Percentiles rank a stretch among this genome's conserved stretches.
Evolutionary conservation across 2,113 vertebrate species (phyloP).

Genomic region (Dromaius novaehollandiae): DNA sequence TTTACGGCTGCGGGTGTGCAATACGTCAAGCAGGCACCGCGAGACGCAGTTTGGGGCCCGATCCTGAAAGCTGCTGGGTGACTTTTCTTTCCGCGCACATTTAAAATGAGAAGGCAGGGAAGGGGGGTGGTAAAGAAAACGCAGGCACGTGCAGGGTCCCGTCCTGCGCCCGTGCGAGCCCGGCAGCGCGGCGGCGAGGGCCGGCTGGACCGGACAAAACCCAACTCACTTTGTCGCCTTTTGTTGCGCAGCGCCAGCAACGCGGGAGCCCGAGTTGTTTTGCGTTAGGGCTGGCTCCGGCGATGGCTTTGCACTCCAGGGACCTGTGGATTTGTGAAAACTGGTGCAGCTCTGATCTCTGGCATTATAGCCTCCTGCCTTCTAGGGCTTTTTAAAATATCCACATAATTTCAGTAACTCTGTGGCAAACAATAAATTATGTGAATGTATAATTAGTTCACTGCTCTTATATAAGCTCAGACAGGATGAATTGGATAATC

Average conservation of each 20-base stretch:
- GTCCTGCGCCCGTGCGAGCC: neutral
- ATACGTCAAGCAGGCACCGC: neutral
- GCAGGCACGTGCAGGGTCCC: neutral
- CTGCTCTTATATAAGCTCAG: neutral
- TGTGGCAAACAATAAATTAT: neutral
- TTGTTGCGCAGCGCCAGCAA: constrained; percentile 49
- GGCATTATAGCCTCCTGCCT: neutral
- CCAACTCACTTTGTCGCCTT: constrained; percentile 37
- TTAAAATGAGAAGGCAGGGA: neutral
- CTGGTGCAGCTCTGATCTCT: neutral
- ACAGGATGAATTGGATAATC: neutral
- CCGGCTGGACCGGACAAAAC: constrained; percentile 52
- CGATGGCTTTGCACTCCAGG: constrained; percentile 7
- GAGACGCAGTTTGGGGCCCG: neutral
- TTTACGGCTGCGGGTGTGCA: constrained; percentile 42
- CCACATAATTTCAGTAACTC: neutral
- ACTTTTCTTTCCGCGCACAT: neutral
- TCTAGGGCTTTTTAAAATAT: neutral
- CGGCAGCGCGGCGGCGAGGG: neutral
- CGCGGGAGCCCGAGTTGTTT: constrained; percentile 24
- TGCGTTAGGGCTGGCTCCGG: neutral
- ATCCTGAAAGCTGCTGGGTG: neutral
- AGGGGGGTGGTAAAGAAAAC: neutral
- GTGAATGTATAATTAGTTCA: neutral
- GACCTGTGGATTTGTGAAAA: constrained; percentile 24